Evolutionary conservation across 2,797 vertebrate species (phyloP), one percentile per base, ranked within the genome.

Genomic region (Pogonophryne albipinna): DNA sequence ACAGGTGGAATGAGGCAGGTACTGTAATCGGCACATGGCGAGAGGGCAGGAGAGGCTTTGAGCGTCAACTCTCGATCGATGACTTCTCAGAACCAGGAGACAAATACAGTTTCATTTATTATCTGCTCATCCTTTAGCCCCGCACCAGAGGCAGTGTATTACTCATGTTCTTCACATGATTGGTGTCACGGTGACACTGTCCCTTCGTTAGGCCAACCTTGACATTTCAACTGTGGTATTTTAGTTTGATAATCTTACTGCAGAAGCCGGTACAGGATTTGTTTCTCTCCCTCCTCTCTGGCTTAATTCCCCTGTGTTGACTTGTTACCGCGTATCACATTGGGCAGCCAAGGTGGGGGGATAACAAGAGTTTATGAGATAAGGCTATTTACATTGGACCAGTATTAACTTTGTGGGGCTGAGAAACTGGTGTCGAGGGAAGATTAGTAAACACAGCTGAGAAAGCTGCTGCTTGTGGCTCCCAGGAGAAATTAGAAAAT

Each of bases 401-500:
- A 82, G 87, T 86, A 94, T 92, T 93, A 92, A 93, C 89, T 92
- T 91, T 89, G 91, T 84, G 77, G 69, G 68, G 75, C 88, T 89
- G 87, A 91, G 86, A 92, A 92, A 92, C 91, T 90, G 86, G 87
- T 88, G 87, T 86, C 88, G 73, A 82, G 87, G 92, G 91, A 92
- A 95, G 90, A 93, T 92, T 91, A 90, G 90, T 88, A 92, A 94
- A 93, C 90, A 92, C 86, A 90, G 91, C 91, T 89, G 86, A 89
- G 87, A 92, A 92, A 91, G 91, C 88, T 76, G 76, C 84, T 84
- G 89, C 90, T 90, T 86, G 87, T 74, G 79, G 87, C 79, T 92
- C 92, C 89, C 90, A 72, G 86, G 91, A 94, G 91, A 94, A 94
- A 95, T 93, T 89, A 91, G 86, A 89, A 79, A 86, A 85, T 70